Evolutionary conservation across 2,888 invertebrate genomes (phyloP).

Genomic region (Caenorhabditis sp.): DNA sequence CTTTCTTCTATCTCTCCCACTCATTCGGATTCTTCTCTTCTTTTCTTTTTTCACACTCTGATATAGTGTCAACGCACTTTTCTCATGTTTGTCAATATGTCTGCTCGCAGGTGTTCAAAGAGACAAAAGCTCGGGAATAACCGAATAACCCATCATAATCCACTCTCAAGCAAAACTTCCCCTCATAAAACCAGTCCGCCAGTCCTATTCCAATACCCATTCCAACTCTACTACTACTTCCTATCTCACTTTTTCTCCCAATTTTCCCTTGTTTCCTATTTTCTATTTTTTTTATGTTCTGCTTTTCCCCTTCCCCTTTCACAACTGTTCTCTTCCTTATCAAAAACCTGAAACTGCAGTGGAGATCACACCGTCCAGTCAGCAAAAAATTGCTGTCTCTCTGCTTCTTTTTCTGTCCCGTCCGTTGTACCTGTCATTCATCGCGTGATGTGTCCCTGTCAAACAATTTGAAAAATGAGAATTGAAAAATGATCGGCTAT

Average conservation of each 20-base stretch:
- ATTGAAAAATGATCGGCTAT: background rate
- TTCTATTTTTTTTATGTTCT: too few species aligned
- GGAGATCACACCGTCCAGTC: background rate
- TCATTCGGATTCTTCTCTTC: constrained; percentile 40
- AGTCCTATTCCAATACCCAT: background rate
- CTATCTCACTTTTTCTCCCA: constrained; percentile 2
- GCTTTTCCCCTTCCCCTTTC: background rate
- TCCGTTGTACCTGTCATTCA: background rate
- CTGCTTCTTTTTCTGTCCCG: background rate
- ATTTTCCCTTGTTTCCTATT: background rate
- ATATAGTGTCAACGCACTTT: constrained; percentile 51
- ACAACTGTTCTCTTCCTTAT: constrained; percentile 14
- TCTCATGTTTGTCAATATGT: constrained; percentile 36
- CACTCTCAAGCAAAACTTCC: constrained; percentile 26
- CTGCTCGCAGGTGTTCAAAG: constrained; percentile 55
- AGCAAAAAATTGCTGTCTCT: background rate
- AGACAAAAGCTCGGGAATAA: too few species aligned
- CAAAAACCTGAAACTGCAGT: constrained; percentile 4
- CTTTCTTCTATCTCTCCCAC: constrained; percentile 54
- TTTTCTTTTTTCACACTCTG: constrained; percentile 45
- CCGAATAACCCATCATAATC: background rate
- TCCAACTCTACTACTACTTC: constrained; percentile 35
- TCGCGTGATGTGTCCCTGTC: constrained; percentile 4
- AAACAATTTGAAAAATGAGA: constrained; percentile 7
- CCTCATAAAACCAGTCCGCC: constrained; percentile 37